These are phyloP conservation scores for Cirrhinus molitorella DNA, from an alignment of 2,797 vertebrate genomes.

Conservation along the genomic window DNA sequence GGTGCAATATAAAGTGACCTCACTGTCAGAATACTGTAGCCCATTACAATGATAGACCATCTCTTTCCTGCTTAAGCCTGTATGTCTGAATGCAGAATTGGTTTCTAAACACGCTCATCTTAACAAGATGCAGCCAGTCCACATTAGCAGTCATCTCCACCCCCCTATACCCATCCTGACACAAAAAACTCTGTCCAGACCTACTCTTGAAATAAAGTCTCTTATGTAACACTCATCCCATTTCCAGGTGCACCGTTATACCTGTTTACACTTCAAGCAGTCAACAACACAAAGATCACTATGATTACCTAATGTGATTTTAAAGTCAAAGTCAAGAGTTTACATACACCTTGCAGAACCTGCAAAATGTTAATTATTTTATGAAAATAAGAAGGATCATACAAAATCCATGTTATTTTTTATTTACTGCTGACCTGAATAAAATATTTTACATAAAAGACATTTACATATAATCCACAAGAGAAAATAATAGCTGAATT, in stretches of 20 bases:
- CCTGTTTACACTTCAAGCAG: neutral
- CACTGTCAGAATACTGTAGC: neutral
- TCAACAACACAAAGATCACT: neutral
- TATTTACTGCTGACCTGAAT: too few species aligned
- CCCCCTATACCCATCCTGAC: constrained; percentile 18
- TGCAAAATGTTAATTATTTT: too few species aligned
- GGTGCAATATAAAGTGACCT: neutral
- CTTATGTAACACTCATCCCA: constrained; percentile 64
- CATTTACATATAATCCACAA: too few species aligned
- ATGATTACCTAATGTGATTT: neutral
- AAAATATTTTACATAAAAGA: too few species aligned
- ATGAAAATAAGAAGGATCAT: too few species aligned
- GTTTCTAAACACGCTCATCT: constrained; percentile 62
- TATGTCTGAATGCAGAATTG: neutral
- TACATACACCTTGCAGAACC: too few species aligned
- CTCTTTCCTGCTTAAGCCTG: neutral
- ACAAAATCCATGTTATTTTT: too few species aligned
- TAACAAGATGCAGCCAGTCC: constrained; percentile 42
- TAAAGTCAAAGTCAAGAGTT: too few species aligned
- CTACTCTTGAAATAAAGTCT: constrained; percentile 51
- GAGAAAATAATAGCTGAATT: too few species aligned
- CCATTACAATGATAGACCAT: neutral
- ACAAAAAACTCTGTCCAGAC: constrained; percentile 33
- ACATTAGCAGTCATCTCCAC: constrained; percentile 18
- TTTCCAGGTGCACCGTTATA: neutral